Evolutionary conservation across 1,140 invertebrate genomes (phyloP).

Genomic region (Argopecten irradians): DNA sequence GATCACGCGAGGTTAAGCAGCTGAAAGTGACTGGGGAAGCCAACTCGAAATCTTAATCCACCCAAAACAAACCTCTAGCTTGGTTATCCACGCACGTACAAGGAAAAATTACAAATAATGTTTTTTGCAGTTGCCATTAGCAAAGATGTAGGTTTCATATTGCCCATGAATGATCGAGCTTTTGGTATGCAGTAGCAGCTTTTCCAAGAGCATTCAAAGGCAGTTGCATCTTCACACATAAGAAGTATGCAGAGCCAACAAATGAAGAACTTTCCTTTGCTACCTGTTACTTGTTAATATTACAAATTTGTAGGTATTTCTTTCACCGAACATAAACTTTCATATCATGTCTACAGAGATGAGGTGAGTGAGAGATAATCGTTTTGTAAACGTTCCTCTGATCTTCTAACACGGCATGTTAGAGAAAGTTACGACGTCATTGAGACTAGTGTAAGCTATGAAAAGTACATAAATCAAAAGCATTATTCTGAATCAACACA

Average conservation of each 20-base stretch:
- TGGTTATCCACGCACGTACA: conserved; percentile 8
- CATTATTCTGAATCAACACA: neutral
- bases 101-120: neutral
- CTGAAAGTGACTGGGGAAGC: neutral
- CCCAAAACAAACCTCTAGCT: neutral
- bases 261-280: neutral
- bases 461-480: conserved; percentile 23
- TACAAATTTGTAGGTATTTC: neutral
- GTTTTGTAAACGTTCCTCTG: neutral
- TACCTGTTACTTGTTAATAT: neutral
- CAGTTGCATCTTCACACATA: neutral
- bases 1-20: neutral
- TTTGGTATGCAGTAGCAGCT: neutral
- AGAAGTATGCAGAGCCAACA: neutral
- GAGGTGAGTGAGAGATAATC: neutral
- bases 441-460: neutral
- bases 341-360: neutral
- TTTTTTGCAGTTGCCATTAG: neutral
- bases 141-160: neutral
- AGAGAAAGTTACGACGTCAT: neutral
- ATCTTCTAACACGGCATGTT: neutral
- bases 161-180: neutral
- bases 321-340: neutral
- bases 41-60: neutral
- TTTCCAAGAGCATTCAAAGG: neutral